phyloP scores from a whole-genome alignment of 2,888 invertebrate genomes.

The Tetragonula carbonaria region DNA sequence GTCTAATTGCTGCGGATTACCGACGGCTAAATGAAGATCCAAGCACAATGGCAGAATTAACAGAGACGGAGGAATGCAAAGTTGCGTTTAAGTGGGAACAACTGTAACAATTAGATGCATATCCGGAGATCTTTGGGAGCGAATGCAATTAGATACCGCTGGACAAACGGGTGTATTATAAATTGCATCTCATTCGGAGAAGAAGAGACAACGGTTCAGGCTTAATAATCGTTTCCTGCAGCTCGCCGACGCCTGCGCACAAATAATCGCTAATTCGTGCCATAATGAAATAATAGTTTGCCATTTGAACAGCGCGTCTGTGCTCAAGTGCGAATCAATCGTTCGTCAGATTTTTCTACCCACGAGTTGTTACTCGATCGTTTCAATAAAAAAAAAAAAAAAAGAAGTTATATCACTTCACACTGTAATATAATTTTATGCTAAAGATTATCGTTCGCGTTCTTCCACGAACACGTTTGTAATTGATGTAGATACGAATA shows the following conservation, averaged over 20 bases:
- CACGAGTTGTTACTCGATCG: not conserved
- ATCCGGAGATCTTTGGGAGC: constrained; percentile 63
- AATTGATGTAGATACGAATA: too few species aligned
- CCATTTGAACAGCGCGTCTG: constrained; percentile 26
- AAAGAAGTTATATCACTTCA: not conserved
- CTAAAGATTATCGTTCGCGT: not conserved
- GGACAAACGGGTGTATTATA: constrained; percentile 72
- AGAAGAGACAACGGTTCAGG: constrained; percentile 66
- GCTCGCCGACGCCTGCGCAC: constrained; percentile 56
- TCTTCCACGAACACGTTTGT: not conserved
- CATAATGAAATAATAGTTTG: constrained; percentile 67
- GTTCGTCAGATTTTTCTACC: not conserved
- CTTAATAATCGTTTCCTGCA: constrained; percentile 80
- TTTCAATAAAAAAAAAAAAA: not conserved
- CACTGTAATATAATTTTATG: not conserved
- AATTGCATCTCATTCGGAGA: constrained; percentile 74
- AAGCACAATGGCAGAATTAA: constrained; percentile 47
- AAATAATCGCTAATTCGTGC: constrained; percentile 53
- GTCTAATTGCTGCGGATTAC: constrained; percentile 37
- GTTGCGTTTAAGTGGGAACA: constrained; percentile 47
- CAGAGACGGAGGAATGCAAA: constrained; percentile 24
- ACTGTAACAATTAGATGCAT: constrained; percentile 62
- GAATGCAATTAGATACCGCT: constrained; percentile 75
- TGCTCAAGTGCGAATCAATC: constrained; percentile 35
- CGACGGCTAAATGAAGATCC: constrained; percentile 29